Percentiles rank a stretch among this genome's conserved stretches.
These are phyloP conservation scores for Papilio elwesi DNA, from an alignment of 2,888 invertebrate genomes.

Conservation along the genomic window DNA sequence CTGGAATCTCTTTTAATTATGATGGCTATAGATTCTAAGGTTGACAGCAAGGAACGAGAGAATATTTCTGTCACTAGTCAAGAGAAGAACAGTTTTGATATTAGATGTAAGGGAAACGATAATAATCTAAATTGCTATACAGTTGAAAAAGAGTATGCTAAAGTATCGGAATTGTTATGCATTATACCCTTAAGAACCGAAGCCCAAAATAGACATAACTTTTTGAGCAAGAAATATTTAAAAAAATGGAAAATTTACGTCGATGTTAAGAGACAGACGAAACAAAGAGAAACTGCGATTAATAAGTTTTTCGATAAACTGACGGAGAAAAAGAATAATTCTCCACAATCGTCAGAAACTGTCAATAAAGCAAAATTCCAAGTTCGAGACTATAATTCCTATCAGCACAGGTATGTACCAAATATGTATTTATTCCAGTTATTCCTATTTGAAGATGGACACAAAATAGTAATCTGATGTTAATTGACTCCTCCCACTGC, in stretches of 20 bases:
- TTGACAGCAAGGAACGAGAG: conserved; percentile 46
- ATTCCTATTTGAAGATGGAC: no score
- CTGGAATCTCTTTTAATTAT: conserved; percentile 69
- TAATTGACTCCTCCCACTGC: no score
- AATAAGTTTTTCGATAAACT: conserved; percentile 72
- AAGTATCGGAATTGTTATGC: conserved; percentile 54
- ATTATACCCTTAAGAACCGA: conserved; percentile 60
- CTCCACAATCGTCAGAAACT: conserved; percentile 51
- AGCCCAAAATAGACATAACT: conserved; percentile 54
- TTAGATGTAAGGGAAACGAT: conserved; percentile 10
- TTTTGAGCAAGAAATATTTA: conserved; percentile 62
- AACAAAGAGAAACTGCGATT: conserved; percentile 64
- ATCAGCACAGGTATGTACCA: conserved; percentile 70
- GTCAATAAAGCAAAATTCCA: conserved; percentile 60
- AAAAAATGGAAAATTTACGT: conserved; percentile 68
- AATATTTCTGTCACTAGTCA: not conserved
- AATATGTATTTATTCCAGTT: not conserved
- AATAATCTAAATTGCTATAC: conserved; percentile 1
- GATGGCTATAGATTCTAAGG: conserved; percentile 66
- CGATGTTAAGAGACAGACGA: conserved; percentile 56
- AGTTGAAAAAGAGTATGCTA: conserved; percentile 34
- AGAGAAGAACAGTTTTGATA: conserved; percentile 36
- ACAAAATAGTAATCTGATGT: no score
- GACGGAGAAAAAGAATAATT: conserved; percentile 63
- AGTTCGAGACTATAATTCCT: conserved; percentile 69